Percentiles rank a stretch among this genome's conserved stretches.
Conservation (phyloP, 2,888 invertebrate species). For the Meganola albula region DNA sequence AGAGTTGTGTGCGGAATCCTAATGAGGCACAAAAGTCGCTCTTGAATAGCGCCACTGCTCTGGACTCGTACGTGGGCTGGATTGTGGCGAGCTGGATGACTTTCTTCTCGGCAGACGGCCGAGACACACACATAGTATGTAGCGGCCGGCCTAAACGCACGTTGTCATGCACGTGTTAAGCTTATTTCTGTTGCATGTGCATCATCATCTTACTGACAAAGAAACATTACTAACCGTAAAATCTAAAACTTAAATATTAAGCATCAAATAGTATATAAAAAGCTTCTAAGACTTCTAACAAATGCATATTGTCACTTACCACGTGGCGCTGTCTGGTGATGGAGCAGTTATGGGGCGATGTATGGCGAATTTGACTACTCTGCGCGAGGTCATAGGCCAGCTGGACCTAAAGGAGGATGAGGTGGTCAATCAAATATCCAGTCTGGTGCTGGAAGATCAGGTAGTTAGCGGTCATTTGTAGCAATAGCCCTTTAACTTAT, state of each 20-base stretch:
- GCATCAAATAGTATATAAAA: too few relatives aligned
- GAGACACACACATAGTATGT: slow-evolving; percentile 66
- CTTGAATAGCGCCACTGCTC: slow-evolving; percentile 57
- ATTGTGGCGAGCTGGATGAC: slow-evolving; percentile 66
- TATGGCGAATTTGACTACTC: slow-evolving; percentile 47
- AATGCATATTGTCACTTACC: too few relatives aligned
- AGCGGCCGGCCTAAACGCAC: slow-evolving; percentile 24
- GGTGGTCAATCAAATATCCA: slow-evolving; percentile 41
- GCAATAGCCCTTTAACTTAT: too few relatives aligned
- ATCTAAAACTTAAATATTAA: too few relatives aligned
- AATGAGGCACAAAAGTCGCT: slow-evolving; percentile 52
- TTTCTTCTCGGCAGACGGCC: slow-evolving; percentile 58
- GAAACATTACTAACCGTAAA: background rate
- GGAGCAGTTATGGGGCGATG: slow-evolving; percentile 63
- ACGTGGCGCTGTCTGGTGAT: slow-evolving; percentile 23
- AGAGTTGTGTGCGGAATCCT: slow-evolving; percentile 51
- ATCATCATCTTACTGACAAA: slow-evolving; percentile 3
- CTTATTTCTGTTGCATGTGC: slow-evolving; percentile 25
- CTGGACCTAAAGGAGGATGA: slow-evolving; percentile 32
- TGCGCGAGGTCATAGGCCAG: slow-evolving; percentile 26
- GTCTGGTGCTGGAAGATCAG: slow-evolving; percentile 52
- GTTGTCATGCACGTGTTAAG: slow-evolving; percentile 16
- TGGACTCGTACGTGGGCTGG: slow-evolving; percentile 69
- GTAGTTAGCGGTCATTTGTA: slow-evolving; percentile 38
- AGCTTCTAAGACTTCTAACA: too few relatives aligned